A percentile compares a stretch with the other conserved stretches of the same genome.
Evolutionary conservation across 2,888 invertebrate species (phyloP).

Genomic region (Neoaliturus tenellus): DNA sequence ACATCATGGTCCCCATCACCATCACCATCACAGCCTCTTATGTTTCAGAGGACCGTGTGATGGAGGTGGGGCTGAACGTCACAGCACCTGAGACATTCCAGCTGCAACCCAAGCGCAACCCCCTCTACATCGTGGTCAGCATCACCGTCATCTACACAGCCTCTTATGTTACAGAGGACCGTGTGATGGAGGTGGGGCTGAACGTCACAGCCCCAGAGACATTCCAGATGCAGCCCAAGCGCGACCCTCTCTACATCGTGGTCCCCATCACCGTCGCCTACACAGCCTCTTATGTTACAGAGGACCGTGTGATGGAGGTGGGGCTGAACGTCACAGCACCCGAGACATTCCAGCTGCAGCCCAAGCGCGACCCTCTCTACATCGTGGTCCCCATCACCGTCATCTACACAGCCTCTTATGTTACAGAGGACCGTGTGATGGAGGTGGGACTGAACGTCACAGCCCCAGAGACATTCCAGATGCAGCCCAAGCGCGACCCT

Average conservation of each 20-base stretch:
- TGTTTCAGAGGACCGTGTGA: not conserved
- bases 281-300: not conserved
- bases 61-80: not conserved
- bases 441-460: not conserved
- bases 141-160: not conserved
- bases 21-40: not conserved
- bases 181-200: slow-evolving; percentile 6
- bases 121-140: not conserved
- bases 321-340: too few species aligned
- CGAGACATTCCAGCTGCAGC: too few species aligned
- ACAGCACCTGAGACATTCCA: not conserved
- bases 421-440: not conserved
- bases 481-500: too few species aligned
- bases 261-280: not conserved
- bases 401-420: not conserved
- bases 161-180: not conserved
- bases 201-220: not conserved
- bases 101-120: not conserved
- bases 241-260: not conserved
- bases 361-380: not conserved
- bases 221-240: not conserved
- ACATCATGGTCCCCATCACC: not conserved
- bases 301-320: not conserved
- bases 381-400: not conserved
- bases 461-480: too few species aligned